Percentiles rank a stretch among this genome's conserved stretches.
phyloP scores from a whole-genome alignment of 2,797 vertebrate species.

The Molossus molossus region DNA sequence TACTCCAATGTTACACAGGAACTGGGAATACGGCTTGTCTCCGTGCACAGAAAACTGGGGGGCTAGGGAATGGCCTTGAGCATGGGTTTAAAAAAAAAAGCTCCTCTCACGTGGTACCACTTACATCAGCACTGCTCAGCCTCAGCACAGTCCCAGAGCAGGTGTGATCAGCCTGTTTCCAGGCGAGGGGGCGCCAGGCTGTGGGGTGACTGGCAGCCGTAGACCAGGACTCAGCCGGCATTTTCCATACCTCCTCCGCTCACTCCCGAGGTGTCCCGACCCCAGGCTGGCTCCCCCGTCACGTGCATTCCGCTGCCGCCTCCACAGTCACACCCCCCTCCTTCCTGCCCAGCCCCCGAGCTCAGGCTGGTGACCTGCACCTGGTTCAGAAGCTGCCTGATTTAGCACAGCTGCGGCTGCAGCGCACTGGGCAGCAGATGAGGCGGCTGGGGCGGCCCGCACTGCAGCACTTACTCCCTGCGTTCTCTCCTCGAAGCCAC shows the following conservation, averaged over 20 bases:
- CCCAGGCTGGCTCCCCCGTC: not conserved
- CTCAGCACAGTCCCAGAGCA: not conserved
- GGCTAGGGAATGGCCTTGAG: not conserved
- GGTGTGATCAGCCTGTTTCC: not conserved
- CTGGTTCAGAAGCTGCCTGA: not conserved
- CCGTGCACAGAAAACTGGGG: too few relatives aligned
- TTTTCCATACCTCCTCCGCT: not conserved
- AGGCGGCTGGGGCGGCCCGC: not conserved
- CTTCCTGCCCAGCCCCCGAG: slow-evolving; percentile 9
- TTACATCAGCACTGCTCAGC: rapidly evolving
- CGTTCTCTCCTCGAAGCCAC: not conserved
- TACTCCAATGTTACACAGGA: not conserved
- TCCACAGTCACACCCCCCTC: not conserved
- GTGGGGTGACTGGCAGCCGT: too few relatives aligned
- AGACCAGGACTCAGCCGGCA: not conserved
- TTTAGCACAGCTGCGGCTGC: rapidly evolving
- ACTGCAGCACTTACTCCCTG: not conserved
- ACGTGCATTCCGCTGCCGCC: not conserved
- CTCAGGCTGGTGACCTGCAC: not conserved
- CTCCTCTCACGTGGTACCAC: not conserved
- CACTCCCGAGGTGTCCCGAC: rapidly evolving
- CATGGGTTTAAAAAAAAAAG: not conserved
- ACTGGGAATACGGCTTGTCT: not conserved
- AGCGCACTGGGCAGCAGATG: rapidly evolving
- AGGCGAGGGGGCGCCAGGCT: not conserved